These are phyloP conservation scores for Temnothorax nylanderi DNA, from an alignment of 1,140 invertebrate genomes.

Conservation along the genomic window DNA sequence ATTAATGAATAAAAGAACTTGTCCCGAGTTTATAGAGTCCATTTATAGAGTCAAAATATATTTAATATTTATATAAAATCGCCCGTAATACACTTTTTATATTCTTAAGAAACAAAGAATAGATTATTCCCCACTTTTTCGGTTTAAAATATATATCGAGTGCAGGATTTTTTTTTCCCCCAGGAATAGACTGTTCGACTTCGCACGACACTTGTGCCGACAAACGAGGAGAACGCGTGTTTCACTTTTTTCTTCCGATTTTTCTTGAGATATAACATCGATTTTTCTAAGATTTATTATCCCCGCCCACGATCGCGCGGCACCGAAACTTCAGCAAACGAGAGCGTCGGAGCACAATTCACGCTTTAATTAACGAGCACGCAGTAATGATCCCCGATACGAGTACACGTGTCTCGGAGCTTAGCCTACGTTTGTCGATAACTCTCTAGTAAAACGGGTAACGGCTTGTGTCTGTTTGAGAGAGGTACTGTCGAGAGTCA, in stretches of 20 bases:
- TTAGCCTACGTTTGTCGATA: not conserved
- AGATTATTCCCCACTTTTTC: not conserved
- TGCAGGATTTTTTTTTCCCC: not conserved
- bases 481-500: not conserved
- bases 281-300: not conserved
- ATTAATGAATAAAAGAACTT: not conserved
- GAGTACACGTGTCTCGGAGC: conserved; percentile 1
- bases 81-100: not conserved
- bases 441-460: not conserved
- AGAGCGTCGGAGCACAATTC: not conserved
- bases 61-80: not conserved
- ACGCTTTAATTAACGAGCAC: conserved; percentile 42
- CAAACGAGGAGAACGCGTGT: not conserved
- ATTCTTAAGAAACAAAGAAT: not conserved
- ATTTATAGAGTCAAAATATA: not conserved
- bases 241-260: conserved; percentile 9
- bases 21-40: not conserved
- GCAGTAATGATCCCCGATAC: conserved; percentile 15
- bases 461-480: conserved; percentile 18
- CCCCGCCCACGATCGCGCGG: not conserved
- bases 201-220: not conserved
- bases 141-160: not conserved
- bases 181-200: not conserved
- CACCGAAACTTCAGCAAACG: not conserved
- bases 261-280: not conserved